Evolutionary conservation across 2,888 invertebrate species (phyloP).

Genomic region (Melinopterus prodromus): DNA sequence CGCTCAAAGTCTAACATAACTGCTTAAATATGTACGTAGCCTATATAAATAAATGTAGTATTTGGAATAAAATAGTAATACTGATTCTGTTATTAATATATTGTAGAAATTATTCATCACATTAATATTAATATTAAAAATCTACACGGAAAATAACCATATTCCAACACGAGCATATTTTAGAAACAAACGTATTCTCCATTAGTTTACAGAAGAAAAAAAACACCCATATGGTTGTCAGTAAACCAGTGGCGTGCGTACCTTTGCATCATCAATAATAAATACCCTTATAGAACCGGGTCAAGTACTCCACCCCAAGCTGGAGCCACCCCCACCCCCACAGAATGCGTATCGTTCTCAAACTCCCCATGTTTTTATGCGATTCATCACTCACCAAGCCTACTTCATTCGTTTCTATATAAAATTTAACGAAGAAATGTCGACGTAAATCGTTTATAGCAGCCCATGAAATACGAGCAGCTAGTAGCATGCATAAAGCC

Average conservation of each 20-base stretch:
- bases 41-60: too few species aligned
- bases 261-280: background rate
- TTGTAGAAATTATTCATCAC: too few species aligned
- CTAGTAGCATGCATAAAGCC: background rate
- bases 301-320: background rate
- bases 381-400: background rate
- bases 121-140: too few species aligned
- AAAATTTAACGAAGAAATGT: constrained; percentile 4
- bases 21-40: too few species aligned
- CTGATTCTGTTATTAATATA: too few species aligned
- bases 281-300: background rate
- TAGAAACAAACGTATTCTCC: too few species aligned
- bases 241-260: background rate
- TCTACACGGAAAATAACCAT: too few species aligned
- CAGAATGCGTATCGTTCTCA: background rate
- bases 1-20: too few species aligned
- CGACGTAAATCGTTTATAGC: background rate
- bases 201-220: too few species aligned
- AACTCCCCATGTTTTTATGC: background rate
- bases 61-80: too few species aligned
- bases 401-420: background rate
- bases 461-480: background rate
- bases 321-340: background rate
- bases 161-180: too few species aligned
- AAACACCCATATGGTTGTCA: background rate